Evolutionary conservation across 2,797 vertebrate species (phyloP).

Genomic region (Artibeus jamaicensis): DNA sequence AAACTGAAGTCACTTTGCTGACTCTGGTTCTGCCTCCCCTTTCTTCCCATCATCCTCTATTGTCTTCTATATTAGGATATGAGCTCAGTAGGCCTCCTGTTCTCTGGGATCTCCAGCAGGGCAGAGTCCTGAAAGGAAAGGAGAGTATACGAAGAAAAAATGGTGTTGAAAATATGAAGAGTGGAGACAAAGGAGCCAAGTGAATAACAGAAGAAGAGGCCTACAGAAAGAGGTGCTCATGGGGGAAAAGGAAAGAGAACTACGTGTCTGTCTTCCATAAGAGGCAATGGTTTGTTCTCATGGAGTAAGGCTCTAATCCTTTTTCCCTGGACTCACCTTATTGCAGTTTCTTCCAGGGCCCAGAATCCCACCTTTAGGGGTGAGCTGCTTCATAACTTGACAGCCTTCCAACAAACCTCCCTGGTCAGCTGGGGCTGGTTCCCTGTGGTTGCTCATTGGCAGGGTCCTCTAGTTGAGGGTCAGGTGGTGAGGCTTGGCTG

Average conservation of each 20-base stretch:
- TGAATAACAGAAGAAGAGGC: neutral
- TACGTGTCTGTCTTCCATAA: neutral
- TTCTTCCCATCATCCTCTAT: too few relatives aligned
- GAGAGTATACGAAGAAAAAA: neutral
- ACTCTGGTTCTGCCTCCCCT: neutral
- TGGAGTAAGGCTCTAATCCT: neutral
- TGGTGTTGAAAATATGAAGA: neutral
- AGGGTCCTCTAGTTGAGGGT: neutral
- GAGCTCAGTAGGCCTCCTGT: neutral
- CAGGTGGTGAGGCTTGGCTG: neutral
- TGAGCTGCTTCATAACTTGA: neutral
- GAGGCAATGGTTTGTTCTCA: neutral
- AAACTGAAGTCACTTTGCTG: neutral
- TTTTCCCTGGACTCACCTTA: neutral
- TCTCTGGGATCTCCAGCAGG: neutral
- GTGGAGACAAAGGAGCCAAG: neutral
- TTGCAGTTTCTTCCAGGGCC: neutral
- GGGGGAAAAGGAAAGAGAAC: neutral
- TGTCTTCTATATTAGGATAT: neutral
- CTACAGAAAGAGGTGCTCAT: neutral
- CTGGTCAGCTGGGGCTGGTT: neutral
- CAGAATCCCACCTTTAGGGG: neutral
- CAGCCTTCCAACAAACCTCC: neutral
- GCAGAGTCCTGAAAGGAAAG: neutral
- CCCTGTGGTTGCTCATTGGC: neutral